phyloP scores from a whole-genome alignment of 64 coral and sea anemone species.

The Catalaphyllia jardinei region DNA sequence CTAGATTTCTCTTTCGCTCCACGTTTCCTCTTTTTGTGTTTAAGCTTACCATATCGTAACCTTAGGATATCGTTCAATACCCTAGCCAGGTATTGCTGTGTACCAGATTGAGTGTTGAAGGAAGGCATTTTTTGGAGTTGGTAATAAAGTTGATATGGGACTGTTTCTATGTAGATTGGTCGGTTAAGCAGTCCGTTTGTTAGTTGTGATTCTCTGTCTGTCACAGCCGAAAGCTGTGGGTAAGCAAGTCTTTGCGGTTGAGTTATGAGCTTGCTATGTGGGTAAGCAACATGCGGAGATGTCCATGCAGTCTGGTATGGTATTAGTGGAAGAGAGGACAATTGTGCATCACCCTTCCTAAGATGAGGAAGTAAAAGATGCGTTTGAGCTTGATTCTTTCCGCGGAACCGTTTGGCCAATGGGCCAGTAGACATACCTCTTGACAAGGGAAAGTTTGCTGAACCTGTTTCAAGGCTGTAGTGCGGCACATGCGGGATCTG shows the following conservation, averaged over 20 bases:
- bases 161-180: slow-evolving; percentile 49
- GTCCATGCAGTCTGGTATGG: neutral
- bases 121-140: slow-evolving; percentile 14
- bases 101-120: slow-evolving; percentile 18
- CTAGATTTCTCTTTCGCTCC: neutral
- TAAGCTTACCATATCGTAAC: slow-evolving; percentile 18
- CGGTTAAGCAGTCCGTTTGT: slow-evolving; percentile 20
- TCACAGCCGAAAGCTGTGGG: neutral
- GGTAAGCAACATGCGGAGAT: neutral
- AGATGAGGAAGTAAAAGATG: neutral
- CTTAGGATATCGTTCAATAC: slow-evolving; percentile 27
- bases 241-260: neutral
- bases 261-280: neutral
- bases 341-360: neutral
- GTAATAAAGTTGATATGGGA: slow-evolving; percentile 28
- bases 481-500: neutral
- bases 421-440: neutral
- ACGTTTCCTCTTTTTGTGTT: slow-evolving; percentile 35
- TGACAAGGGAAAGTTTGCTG: neutral
- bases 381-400: neutral
- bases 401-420: neutral
- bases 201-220: slow-evolving; percentile 32
- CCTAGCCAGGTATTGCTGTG: slow-evolving; percentile 13
- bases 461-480: neutral
- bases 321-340: neutral